Conservation (phyloP, 2,888 invertebrate genomes). For the Lottia gigantea region DNA sequence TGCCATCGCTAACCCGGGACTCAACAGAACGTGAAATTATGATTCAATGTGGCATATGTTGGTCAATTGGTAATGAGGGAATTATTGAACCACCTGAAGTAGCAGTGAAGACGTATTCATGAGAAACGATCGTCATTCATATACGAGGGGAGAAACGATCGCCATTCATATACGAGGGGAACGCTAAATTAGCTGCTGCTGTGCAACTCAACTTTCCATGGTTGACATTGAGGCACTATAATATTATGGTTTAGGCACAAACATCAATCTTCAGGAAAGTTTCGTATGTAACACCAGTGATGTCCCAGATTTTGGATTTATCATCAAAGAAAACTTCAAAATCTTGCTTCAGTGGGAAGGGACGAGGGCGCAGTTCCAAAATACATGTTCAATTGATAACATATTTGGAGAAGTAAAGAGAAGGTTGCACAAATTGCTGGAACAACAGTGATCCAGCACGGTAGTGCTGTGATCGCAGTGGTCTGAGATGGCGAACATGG, state of each 20-base stretch:
- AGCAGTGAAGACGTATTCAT: neutral
- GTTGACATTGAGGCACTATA: neutral
- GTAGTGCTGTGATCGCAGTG: too few species aligned
- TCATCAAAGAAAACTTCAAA: too few species aligned
- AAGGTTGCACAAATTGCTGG: too few species aligned
- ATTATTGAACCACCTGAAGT: neutral
- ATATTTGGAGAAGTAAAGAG: too few species aligned
- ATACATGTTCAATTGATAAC: neutral
- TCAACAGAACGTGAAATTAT: neutral
- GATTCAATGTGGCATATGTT: neutral
- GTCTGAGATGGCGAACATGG: too few species aligned
- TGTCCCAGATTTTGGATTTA: neutral
- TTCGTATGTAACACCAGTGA: neutral
- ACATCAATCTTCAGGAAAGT: too few species aligned
- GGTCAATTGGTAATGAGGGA: neutral
- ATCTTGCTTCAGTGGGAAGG: neutral
- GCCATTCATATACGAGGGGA: neutral
- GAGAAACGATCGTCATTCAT: neutral
- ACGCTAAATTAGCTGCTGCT: too few species aligned
- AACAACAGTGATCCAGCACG: too few species aligned
- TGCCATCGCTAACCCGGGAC: neutral
- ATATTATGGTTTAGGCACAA: neutral
- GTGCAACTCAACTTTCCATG: neutral
- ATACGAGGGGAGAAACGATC: neutral
- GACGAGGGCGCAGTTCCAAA: neutral